Conservation (phyloP, 2,888 invertebrate genomes). For the Rhimphoctona megacephalus region DNA sequence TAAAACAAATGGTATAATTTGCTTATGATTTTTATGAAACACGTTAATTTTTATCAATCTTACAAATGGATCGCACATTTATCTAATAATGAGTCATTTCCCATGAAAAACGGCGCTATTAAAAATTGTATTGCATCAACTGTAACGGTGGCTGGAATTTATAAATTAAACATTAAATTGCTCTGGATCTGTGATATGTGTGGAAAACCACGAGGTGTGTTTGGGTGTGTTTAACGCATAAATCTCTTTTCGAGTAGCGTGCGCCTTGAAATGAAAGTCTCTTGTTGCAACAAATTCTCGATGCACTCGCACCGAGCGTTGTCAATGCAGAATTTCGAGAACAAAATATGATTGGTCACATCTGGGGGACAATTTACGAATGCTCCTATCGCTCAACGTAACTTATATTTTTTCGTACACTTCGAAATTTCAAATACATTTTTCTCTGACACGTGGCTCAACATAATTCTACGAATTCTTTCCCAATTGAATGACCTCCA, state of each 20-base stretch:
- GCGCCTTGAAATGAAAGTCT: background rate
- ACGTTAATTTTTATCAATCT: background rate
- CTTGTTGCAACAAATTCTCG: slow-evolving; percentile 1
- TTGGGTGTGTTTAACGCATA: background rate
- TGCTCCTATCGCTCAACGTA: too few relatives aligned
- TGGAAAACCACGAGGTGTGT: background rate
- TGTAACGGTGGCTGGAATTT: slow-evolving; percentile 4
- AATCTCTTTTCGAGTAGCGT: background rate
- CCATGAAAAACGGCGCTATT: background rate
- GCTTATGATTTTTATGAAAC: background rate
- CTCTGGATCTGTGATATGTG: background rate
- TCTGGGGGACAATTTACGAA: background rate
- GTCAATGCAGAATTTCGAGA: background rate
- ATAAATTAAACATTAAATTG: slow-evolving; percentile 8
- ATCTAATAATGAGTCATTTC: background rate
- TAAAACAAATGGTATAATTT: background rate
- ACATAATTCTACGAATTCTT: background rate
- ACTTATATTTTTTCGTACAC: background rate
- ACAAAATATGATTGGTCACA: background rate
- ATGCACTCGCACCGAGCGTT: background rate
- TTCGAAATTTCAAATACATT: background rate
- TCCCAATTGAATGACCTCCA: too few relatives aligned
- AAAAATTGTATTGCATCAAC: background rate
- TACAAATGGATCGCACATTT: background rate
- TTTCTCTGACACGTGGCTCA: background rate